Evolutionary conservation across 2,797 vertebrate species (phyloP).

Genomic region (Myotis vivesi): DNA sequence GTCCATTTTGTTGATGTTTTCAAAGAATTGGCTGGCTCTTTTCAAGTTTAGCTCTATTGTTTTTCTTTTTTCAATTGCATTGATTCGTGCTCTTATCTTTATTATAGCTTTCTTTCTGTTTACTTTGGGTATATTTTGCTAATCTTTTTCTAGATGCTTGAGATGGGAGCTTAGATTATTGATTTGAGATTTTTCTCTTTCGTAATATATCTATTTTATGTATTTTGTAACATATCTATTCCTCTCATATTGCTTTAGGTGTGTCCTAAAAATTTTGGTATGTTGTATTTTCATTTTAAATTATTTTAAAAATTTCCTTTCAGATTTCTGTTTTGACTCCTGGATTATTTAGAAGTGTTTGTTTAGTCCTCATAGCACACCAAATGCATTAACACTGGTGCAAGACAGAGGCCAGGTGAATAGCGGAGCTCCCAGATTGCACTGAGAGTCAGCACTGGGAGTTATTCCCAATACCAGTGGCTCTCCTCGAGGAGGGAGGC

Average conservation of each 20-base stretch:
- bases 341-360: not conserved
- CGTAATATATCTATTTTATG: not conserved
- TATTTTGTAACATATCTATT: not conserved
- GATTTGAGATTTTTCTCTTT: not conserved
- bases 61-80: not conserved
- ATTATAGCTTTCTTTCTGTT: not conserved
- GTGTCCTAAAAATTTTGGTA: not conserved
- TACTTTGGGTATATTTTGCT: not conserved
- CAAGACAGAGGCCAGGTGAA: not conserved
- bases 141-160: not conserved
- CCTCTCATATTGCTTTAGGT: not conserved
- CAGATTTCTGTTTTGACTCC: not conserved
- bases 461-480: not conserved
- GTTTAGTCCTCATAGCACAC: not conserved
- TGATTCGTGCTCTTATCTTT: not conserved
- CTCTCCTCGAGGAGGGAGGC: not conserved
- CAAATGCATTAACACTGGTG: not conserved
- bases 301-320: not conserved
- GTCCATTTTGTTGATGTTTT: not conserved
- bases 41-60: not conserved
- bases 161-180: not conserved
- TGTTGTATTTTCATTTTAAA: not conserved
- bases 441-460: not conserved
- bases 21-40: not conserved
- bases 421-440: not conserved